These are phyloP conservation scores for Uria lomvia DNA, from an alignment of 2,113 vertebrate genomes.

Conservation along the genomic window DNA sequence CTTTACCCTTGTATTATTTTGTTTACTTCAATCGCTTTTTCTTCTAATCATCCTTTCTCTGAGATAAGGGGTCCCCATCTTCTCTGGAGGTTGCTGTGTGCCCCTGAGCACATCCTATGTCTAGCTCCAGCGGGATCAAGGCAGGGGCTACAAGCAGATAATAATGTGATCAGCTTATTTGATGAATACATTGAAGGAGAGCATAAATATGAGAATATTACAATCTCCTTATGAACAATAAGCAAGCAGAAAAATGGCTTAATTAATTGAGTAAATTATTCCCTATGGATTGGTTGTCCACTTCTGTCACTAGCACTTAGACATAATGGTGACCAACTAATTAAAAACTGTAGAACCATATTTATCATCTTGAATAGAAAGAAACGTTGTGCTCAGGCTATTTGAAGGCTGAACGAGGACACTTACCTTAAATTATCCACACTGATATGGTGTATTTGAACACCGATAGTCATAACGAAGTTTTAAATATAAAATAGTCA, in stretches of 20 bases:
- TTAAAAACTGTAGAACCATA: neutral
- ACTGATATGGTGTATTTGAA: neutral
- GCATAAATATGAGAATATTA: neutral
- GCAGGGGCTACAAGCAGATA: neutral
- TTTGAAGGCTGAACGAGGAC: neutral
- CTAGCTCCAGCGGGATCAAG: neutral
- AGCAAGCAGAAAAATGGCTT: neutral
- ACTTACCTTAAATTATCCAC: neutral
- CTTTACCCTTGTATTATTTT: neutral
- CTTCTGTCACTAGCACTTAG: neutral
- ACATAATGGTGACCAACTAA: neutral
- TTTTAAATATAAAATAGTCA: neutral
- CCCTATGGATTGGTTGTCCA: neutral
- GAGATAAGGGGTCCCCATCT: neutral
- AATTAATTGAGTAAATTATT: constrained; percentile 8
- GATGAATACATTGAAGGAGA: neutral
- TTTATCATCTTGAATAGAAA: neutral
- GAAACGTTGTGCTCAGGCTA: neutral
- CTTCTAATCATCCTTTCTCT: neutral
- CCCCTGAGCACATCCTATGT: neutral
- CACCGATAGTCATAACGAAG: neutral
- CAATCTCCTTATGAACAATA: neutral
- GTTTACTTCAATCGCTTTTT: neutral
- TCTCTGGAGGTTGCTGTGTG: fast-evolving
- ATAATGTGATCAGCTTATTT: neutral